These are phyloP conservation scores for Nettapus auritus DNA, from an alignment of 2,113 vertebrate genomes.

Conservation along the genomic window DNA sequence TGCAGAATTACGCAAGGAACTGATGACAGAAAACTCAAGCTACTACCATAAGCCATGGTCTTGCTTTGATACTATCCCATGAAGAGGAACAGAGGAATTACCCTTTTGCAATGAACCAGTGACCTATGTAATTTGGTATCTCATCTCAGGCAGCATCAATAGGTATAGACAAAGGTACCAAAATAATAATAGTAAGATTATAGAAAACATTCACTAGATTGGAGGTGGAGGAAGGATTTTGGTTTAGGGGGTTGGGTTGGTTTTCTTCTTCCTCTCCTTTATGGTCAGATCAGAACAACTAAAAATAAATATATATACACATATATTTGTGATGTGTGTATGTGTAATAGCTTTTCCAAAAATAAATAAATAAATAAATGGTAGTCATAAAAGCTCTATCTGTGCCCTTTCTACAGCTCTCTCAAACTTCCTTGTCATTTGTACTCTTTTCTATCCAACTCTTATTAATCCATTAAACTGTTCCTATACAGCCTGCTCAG, in stretches of 20 bases:
- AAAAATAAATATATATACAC: too few species aligned
- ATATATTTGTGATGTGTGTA: too few species aligned
- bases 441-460: background rate
- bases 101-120: background rate
- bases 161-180: background rate
- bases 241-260: background rate
- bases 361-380: too few species aligned
- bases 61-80: background rate
- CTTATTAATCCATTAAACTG: background rate
- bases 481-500: background rate
- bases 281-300: background rate
- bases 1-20: background rate
- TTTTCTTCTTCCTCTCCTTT: background rate
- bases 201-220: background rate
- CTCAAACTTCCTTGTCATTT: background rate
- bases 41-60: background rate
- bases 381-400: background rate
- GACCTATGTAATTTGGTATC: background rate
- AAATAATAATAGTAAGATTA: background rate
- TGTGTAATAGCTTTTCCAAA: too few species aligned
- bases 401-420: background rate
- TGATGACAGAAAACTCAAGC: background rate
- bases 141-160: background rate
- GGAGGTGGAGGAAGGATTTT: background rate
- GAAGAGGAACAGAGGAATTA: background rate